Evolutionary conservation across 92 coral and sea anemone species (phyloP).

Genomic region (Parazoanthus swiftii): DNA sequence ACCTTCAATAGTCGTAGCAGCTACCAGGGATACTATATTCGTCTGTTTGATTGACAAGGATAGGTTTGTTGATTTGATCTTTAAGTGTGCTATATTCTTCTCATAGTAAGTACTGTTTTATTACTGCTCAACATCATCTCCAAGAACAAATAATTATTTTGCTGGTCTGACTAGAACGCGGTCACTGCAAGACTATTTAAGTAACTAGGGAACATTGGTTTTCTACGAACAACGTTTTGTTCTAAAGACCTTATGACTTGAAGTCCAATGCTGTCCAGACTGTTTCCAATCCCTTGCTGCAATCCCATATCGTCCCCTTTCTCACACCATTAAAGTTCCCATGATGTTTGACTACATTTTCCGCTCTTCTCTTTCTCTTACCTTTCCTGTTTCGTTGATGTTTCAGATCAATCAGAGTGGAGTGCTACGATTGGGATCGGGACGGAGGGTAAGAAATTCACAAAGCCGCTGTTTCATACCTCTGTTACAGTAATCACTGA

Average conservation of each 20-base stretch:
- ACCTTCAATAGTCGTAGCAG: no score
- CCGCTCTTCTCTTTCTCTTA: neutral
- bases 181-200: neutral
- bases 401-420: conserved; percentile 82
- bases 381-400: neutral
- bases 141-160: neutral
- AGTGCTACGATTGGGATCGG: conserved; percentile 98
- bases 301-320: neutral
- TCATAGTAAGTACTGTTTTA: neutral
- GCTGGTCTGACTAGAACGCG: neutral
- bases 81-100: neutral
- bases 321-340: neutral
- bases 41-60: no score
- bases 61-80: no score
- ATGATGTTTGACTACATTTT: neutral
- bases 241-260: neutral
- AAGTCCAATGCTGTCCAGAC: no score
- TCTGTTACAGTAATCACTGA: no score
- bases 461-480: neutral
- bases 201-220: no score
- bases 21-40: no score
- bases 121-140: neutral
- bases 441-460: conserved; percentile 86
- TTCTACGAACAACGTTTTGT: no score
- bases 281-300: neutral